These are phyloP conservation scores for Paratilapia polleni DNA, from an alignment of 2,113 vertebrate species.

Conservation along the genomic window DNA sequence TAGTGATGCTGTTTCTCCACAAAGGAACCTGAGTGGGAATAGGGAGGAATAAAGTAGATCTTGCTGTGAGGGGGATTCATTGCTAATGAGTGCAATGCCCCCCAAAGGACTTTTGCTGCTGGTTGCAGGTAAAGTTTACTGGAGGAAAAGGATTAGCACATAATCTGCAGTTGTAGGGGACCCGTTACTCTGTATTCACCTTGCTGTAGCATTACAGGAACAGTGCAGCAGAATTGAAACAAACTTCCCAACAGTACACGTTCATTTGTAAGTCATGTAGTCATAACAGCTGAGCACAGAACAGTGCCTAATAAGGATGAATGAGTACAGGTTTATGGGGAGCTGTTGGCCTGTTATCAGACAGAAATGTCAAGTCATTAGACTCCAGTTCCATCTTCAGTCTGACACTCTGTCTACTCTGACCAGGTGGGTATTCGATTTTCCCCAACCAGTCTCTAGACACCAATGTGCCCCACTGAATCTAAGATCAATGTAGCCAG, in stretches of 20 bases:
- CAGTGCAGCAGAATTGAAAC: background rate
- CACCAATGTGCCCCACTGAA: background rate
- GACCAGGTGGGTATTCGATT: background rate
- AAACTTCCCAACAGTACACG: background rate
- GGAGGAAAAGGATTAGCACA: slow-evolving; percentile 16
- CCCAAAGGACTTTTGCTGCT: slow-evolving; percentile 8
- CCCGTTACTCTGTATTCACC: background rate
- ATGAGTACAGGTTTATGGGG: background rate
- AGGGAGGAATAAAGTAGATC: slow-evolving; percentile 35
- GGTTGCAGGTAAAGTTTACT: slow-evolving; percentile 23
- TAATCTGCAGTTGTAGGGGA: background rate
- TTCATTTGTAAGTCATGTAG: slow-evolving; percentile 14
- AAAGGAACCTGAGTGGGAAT: slow-evolving; percentile 19
- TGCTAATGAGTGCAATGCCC: slow-evolving; percentile 11
- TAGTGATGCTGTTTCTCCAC: slow-evolving; percentile 36
- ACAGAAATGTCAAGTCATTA: background rate
- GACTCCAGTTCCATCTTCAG: background rate
- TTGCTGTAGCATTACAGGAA: background rate
- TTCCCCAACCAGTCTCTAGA: background rate
- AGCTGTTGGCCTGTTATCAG: background rate
- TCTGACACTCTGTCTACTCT: slow-evolving; percentile 4
- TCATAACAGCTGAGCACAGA: slow-evolving; percentile 8
- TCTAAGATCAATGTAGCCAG: background rate
- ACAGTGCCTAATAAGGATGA: background rate
- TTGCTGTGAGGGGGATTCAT: slow-evolving; percentile 32